Evolutionary conservation across 2,888 invertebrate species (phyloP).

Genomic region (Sthenelais limicola): DNA sequence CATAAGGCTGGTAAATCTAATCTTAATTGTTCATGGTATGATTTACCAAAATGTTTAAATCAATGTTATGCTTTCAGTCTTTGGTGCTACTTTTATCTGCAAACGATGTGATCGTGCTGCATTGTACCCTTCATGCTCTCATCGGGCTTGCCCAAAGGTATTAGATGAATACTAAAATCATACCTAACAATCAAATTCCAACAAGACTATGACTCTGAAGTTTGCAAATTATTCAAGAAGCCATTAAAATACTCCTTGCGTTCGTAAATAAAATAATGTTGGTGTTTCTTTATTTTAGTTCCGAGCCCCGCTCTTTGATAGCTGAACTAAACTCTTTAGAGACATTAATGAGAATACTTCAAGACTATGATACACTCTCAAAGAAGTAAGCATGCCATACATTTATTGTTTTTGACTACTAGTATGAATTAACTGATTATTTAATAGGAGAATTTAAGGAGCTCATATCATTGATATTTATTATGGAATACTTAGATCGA

Average conservation of each 20-base stretch:
- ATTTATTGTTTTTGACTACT: conserved; percentile 1
- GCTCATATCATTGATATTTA: background rate
- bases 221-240: no score
- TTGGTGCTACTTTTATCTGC: conserved; percentile 65
- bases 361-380: conserved; percentile 69
- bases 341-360: conserved; percentile 65
- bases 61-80: conserved; percentile 29
- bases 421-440: background rate
- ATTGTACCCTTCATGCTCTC: conserved; percentile 69
- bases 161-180: background rate
- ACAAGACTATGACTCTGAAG: no score
- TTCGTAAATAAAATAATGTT: no score
- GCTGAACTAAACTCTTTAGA: conserved; percentile 68
- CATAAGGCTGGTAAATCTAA: no score
- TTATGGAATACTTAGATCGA: no score
- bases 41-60: background rate
- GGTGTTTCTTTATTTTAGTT: conserved; percentile 62
- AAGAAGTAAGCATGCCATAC: conserved; percentile 66
- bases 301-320: conserved; percentile 61
- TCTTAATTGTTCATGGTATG: background rate
- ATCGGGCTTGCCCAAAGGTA: conserved; percentile 69
- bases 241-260: no score
- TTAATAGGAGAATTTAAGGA: background rate
- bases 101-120: conserved; percentile 68
- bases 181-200: no score